Evolutionary conservation across 2,888 invertebrate species (phyloP).

Genomic region (Coleophora flavipennella): DNA sequence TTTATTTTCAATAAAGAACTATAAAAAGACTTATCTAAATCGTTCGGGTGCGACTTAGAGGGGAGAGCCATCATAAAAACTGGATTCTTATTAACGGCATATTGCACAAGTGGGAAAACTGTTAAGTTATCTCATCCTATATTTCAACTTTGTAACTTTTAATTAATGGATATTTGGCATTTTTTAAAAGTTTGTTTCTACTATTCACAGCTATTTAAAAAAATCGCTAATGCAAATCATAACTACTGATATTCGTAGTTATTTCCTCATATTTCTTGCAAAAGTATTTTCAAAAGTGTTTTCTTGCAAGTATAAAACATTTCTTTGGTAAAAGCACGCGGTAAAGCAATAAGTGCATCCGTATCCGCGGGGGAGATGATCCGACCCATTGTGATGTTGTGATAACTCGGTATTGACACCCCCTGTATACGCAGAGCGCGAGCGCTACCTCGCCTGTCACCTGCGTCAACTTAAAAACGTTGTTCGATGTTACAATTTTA

Average conservation of each 20-base stretch:
- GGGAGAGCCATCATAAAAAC: constrained; percentile 61
- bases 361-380: constrained; percentile 18
- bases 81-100: constrained; percentile 62
- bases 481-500: too few relatives aligned
- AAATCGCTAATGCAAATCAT: not conserved
- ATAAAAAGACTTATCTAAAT: constrained; percentile 74
- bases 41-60: constrained; percentile 51
- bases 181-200: not conserved
- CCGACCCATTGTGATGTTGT: constrained; percentile 13
- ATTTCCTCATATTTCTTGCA: not conserved
- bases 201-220: not conserved
- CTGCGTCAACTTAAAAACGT: constrained; percentile 3
- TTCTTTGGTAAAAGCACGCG: constrained; percentile 1
- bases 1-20: constrained; percentile 74
- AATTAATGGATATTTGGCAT: not conserved
- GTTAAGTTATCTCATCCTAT: constrained; percentile 8
- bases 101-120: constrained; percentile 40
- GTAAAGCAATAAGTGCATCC: constrained; percentile 29
- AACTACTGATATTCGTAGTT: not conserved
- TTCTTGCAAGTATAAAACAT: not conserved
- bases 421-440: constrained; percentile 16
- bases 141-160: not conserved
- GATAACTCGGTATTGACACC: constrained; percentile 2
- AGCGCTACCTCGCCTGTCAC: constrained; percentile 3
- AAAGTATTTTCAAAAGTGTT: not conserved